Evolutionary conservation across 2,797 vertebrate genomes (phyloP).

Genomic region (Sandelia bainsii): DNA sequence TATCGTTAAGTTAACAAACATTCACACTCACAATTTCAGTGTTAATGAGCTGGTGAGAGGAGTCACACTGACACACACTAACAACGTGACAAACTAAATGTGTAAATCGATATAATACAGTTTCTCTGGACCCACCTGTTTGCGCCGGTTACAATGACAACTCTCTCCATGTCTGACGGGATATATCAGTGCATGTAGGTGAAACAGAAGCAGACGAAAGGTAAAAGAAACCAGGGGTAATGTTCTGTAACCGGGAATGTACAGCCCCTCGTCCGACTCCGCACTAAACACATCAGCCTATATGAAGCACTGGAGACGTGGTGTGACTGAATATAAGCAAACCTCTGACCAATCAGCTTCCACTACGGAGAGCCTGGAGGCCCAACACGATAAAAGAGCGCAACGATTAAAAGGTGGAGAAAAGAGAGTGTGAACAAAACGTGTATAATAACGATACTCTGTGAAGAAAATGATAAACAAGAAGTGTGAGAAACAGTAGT

Average conservation of each 20-base stretch:
- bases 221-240: background rate
- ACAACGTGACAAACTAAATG: background rate
- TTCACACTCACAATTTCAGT: no score
- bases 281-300: constrained; percentile 27
- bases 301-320: constrained; percentile 46
- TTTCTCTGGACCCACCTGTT: constrained; percentile 85
- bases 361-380: constrained; percentile 53
- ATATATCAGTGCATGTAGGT: fast-evolving
- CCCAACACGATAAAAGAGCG: constrained; percentile 7
- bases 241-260: fast-evolving
- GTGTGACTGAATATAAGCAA: constrained; percentile 74
- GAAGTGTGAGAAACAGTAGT: background rate
- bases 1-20: no score
- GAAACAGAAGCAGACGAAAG: fast-evolving
- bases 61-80: no score
- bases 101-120: background rate
- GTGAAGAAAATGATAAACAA: background rate
- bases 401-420: constrained; percentile 15
- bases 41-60: no score
- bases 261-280: constrained; percentile 59
- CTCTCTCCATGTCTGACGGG: constrained; percentile 75
- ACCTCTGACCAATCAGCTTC: constrained; percentile 69
- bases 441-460: fast-evolving
- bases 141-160: constrained; percentile 91
- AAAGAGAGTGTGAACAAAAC: background rate